phyloP scores from a whole-genome alignment of 2,113 vertebrate genomes.

The Synchiropus splendidus region DNA sequence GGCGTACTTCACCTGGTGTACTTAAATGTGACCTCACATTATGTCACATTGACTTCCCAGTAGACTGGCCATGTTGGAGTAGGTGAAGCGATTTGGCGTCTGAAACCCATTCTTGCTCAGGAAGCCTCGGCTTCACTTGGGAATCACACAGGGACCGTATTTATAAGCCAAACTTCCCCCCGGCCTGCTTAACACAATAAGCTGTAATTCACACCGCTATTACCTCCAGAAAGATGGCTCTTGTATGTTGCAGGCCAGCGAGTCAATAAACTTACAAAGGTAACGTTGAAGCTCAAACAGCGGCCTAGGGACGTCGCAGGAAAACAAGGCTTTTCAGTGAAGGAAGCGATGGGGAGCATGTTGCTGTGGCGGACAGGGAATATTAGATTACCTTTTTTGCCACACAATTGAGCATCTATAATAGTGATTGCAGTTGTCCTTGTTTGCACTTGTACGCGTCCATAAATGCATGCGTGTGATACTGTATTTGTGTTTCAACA shows the following conservation, averaged over 20 bases:
- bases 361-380: too few relatives aligned
- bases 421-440: too few relatives aligned
- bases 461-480: too few relatives aligned
- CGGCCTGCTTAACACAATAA: slow-evolving; percentile 57
- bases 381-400: too few relatives aligned
- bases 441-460: too few relatives aligned
- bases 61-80: slow-evolving; percentile 5
- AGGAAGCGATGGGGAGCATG: not conserved
- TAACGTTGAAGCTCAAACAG: slow-evolving; percentile 38
- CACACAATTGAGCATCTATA: too few relatives aligned
- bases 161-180: slow-evolving; percentile 49
- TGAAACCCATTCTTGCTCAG: slow-evolving; percentile 37
- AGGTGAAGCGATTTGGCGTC: slow-evolving; percentile 15
- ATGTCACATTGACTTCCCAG: slow-evolving; percentile 33
- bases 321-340: slow-evolving; percentile 22
- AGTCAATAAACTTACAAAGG: too few relatives aligned
- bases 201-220: slow-evolving; percentile 60
- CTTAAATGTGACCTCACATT: too few relatives aligned
- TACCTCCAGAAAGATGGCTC: slow-evolving; percentile 53
- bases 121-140: slow-evolving; percentile 52
- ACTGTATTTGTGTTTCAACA: too few relatives aligned
- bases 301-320: too few relatives aligned
- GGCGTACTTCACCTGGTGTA: too few relatives aligned
- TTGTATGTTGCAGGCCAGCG: slow-evolving; percentile 47
- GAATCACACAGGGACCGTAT: slow-evolving; percentile 52